phyloP scores from a whole-genome alignment of 53 echinoderm and acorn worm species.

The Astropecten irregularis region DNA sequence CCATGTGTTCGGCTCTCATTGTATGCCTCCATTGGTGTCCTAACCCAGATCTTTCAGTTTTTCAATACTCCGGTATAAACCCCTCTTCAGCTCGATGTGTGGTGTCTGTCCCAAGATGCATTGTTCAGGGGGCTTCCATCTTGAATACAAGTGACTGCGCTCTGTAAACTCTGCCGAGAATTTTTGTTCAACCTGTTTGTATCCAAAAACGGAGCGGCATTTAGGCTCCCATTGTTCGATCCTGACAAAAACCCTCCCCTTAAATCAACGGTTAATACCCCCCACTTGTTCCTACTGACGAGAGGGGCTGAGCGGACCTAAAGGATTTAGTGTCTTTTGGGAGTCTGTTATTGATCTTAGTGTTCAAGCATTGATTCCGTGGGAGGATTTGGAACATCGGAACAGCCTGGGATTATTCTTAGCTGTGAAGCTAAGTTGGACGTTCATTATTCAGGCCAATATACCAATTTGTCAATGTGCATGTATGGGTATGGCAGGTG shows the following conservation, averaged over 20 bases:
- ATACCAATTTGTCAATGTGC: background rate
- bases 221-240: slow-evolving; percentile 6
- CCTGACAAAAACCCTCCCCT: slow-evolving; percentile 22
- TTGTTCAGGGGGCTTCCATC: slow-evolving; percentile 2
- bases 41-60: background rate
- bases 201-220: background rate
- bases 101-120: background rate
- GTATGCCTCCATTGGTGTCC: background rate
- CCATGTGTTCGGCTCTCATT: background rate
- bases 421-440: too few species aligned
- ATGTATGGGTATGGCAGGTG: background rate
- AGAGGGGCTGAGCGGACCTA: background rate
- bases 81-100: background rate
- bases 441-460: background rate
- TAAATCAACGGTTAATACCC: slow-evolving; percentile 37
- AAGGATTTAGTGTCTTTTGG: slow-evolving; percentile 40
- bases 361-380: background rate
- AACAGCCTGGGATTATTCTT: too few species aligned
- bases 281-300: slow-evolving; percentile 1
- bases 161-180: background rate
- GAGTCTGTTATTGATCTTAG: slow-evolving; percentile 22
- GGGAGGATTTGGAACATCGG: background rate
- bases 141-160: slow-evolving; percentile 30
- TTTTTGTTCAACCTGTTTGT: slow-evolving; percentile 18
- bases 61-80: background rate